phyloP scores from a whole-genome alignment of 64 coral and sea anemone species.

The Porites lutea region DNA sequence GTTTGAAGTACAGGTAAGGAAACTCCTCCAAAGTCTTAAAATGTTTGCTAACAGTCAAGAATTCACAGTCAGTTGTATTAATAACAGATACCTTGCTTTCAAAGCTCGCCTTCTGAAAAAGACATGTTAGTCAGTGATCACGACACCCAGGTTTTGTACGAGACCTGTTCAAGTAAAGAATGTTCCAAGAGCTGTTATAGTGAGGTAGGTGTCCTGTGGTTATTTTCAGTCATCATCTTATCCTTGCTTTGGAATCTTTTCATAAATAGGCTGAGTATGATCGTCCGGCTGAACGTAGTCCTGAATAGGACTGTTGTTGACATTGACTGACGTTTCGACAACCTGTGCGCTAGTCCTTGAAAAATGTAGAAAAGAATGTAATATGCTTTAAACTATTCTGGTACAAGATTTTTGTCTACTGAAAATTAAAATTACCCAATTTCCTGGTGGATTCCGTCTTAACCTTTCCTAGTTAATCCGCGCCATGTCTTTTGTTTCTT shows the following conservation, averaged over 20 bases:
- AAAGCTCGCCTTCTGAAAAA: conserved; percentile 70
- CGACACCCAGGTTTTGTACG: conserved; percentile 51
- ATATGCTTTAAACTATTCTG: too few relatives aligned
- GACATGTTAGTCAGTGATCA: conserved; percentile 89
- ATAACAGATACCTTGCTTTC: background rate
- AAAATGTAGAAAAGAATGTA: too few relatives aligned
- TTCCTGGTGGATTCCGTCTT: too few relatives aligned
- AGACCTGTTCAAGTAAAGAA: conserved; percentile 66
- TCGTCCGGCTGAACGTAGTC: too few relatives aligned
- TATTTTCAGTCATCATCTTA: background rate
- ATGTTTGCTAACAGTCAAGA: background rate
- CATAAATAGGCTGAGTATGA: too few relatives aligned
- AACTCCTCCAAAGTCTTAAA: background rate
- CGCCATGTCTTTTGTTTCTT: background rate
- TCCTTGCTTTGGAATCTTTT: background rate
- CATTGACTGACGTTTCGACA: too few relatives aligned
- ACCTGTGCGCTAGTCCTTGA: too few relatives aligned
- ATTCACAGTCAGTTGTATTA: background rate
- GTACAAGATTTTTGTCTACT: too few relatives aligned
- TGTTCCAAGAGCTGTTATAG: conserved; percentile 62
- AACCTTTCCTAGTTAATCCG: too few relatives aligned
- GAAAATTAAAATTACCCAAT: too few relatives aligned
- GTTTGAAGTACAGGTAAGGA: conserved; percentile 76
- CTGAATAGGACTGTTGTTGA: too few relatives aligned
- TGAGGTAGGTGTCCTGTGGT: conserved; percentile 53